A percentile compares a stretch with the other conserved stretches of the same genome.
phyloP scores from a whole-genome alignment of 2,113 vertebrate genomes.

The Atractosteus spatula region DNA sequence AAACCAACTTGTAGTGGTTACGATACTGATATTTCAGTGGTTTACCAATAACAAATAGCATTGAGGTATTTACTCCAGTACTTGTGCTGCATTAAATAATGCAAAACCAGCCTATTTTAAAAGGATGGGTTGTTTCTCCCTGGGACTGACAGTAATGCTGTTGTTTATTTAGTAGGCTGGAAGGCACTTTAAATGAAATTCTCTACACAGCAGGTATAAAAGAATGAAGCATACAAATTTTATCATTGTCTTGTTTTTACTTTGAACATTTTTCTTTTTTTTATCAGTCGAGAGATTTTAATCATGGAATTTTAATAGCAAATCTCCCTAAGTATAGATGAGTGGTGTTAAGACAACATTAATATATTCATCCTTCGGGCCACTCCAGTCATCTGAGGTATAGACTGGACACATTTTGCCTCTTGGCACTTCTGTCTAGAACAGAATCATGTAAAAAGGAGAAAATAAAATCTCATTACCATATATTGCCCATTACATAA shows the following conservation, averaged over 20 bases:
- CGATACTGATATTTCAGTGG: conserved; percentile 45
- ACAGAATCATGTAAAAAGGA: too few relatives aligned
- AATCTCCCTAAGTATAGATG: background rate
- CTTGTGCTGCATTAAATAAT: conserved; percentile 53
- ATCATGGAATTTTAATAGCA: conserved; percentile 2
- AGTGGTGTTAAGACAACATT: background rate
- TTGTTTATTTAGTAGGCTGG: conserved; percentile 38
- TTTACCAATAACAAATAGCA: conserved; percentile 36
- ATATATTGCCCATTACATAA: too few relatives aligned
- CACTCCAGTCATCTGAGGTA: conserved; percentile 39
- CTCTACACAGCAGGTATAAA: conserved; percentile 21
- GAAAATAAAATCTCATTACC: too few relatives aligned
- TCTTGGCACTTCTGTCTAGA: conserved; percentile 46
- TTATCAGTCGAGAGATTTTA: conserved; percentile 1
- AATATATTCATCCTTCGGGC: conserved; percentile 23
- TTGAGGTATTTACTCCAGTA: conserved; percentile 20
- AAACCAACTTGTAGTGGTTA: conserved; percentile 22
- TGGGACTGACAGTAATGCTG: conserved; percentile 47
- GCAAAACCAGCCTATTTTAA: conserved; percentile 51
- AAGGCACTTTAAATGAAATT: conserved; percentile 12
- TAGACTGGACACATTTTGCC: conserved; percentile 52
- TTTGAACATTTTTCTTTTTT: conserved; percentile 10
- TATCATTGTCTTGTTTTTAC: conserved; percentile 24
- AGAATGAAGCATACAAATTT: conserved; percentile 6
- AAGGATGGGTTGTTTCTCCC: conserved; percentile 42